Percentiles rank a stretch among this genome's conserved stretches.
Conservation (phyloP, 1,140 invertebrate genomes). For the Drosophila sp. region DNA sequence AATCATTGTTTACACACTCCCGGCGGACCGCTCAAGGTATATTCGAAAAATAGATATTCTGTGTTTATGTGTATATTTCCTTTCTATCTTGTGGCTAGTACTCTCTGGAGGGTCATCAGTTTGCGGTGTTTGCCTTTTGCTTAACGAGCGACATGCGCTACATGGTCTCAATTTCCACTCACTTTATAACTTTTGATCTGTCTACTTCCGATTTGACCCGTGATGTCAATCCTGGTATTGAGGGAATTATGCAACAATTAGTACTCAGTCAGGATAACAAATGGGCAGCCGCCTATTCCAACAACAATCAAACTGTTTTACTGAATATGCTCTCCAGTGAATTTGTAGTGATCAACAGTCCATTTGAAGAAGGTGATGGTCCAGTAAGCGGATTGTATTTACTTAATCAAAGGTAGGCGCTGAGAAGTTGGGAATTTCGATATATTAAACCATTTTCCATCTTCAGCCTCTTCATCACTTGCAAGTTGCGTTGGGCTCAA, state of each 20-base stretch:
- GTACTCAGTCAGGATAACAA: slow-evolving; percentile 97
- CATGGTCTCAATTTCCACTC: slow-evolving; percentile 97
- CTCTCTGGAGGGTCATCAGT: slow-evolving; percentile 98
- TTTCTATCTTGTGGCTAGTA: slow-evolving; percentile 86
- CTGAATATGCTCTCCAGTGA: slow-evolving; percentile 96
- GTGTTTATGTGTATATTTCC: not conserved
- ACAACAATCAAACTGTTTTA: slow-evolving; percentile 95
- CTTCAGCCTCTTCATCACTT: slow-evolving; percentile 84
- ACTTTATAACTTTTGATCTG: slow-evolving; percentile 98
- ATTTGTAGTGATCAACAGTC: slow-evolving; percentile 92
- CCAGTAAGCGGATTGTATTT: slow-evolving; percentile 87
- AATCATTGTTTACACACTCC: slow-evolving; percentile 98
- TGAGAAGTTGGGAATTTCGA: not conserved
- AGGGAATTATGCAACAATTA: slow-evolving; percentile 97
- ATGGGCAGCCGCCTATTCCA: slow-evolving; percentile 97
- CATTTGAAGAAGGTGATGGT: slow-evolving; percentile 86
- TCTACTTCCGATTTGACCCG: slow-evolving; percentile 95
- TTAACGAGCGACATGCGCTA: slow-evolving; percentile 96
- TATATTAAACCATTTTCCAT: not conserved
- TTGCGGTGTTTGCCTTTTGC: slow-evolving; percentile 97
- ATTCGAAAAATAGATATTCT: too few species aligned
- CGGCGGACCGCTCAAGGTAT: slow-evolving; percentile 96
- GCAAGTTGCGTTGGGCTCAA: slow-evolving; percentile 87
- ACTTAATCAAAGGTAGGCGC: slow-evolving; percentile 88
- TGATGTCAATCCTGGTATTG: slow-evolving; percentile 95